Evolutionary conservation across 1,140 invertebrate species (phyloP), one percentile per base, ranked within the genome.

Genomic region (Rhagoletis pomonella): DNA sequence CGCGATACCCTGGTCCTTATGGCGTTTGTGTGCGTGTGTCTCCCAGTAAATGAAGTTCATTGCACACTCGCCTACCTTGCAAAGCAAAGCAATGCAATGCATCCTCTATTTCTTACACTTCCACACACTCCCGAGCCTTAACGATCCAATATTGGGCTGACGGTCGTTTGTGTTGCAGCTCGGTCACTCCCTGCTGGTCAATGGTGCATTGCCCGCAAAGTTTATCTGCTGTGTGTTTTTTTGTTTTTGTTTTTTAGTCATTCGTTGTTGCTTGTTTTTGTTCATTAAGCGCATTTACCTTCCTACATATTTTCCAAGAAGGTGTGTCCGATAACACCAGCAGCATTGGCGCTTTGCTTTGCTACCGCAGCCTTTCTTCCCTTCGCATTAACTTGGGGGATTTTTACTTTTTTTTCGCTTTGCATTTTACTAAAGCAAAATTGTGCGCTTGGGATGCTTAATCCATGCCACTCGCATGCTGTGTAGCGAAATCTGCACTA

Each of bases 311-410:
- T 81, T 81, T 81, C 73, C 73, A n/a, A 50, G 73, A 81, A 81
- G 73, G 73, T 81, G 73, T 81, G 73, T 47, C 73, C 19, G 73
- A 81, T 81, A 81, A 81, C 73, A 81, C 73, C 47, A 81, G 73
- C 73, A 55, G 1, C 42, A 12, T 5, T 9, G 42, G 12, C 67
- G 17, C 42, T 4, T 4, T n/a, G 47, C 3, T 50, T 58, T 42
- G 29, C 1, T 3, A 55, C 7, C 17, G 17, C 1, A 14, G 3
- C 62, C 69, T 77, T 55, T 55, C 42, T 47, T 29, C 47, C 50
- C n/a, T 50, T 42, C 55, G 4, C 17, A n/a, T 10, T 81, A 1
- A n/a, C 17, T 3, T n/a, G 17, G 44, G 12, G 55, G 17, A 47
- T 62, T 62, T n/a, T 62, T 14, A 55, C 19, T 19, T 67, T 55